Percentiles rank a stretch among this genome's conserved stretches.
phyloP scores from a whole-genome alignment of 2,888 invertebrate species.

The Leucozona laternaria region DNA sequence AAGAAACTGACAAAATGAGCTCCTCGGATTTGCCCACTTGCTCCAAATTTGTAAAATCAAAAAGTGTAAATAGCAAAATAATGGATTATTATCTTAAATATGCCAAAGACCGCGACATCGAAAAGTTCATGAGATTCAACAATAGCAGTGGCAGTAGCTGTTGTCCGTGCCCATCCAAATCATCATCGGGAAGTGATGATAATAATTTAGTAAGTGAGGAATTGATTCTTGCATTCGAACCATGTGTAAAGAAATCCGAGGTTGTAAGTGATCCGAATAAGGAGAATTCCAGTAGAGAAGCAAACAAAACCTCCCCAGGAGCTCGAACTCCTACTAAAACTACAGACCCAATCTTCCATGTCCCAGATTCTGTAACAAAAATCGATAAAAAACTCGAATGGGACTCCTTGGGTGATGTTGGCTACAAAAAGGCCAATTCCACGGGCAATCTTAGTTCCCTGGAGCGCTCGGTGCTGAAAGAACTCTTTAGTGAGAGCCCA shows the following conservation, averaged over 20 bases:
- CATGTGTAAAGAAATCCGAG: not conserved
- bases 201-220: constrained; percentile 29
- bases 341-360: not conserved
- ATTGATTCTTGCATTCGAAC: constrained; percentile 22
- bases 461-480: constrained; percentile 81
- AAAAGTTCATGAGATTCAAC: constrained; percentile 86
- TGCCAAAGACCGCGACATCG: constrained; percentile 87
- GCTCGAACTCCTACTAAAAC: not conserved
- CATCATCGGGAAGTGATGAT: constrained; percentile 46
- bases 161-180: constrained; percentile 55
- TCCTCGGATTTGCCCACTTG: constrained; percentile 22
- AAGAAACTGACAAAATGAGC: constrained; percentile 41
- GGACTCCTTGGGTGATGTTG: constrained; percentile 95
- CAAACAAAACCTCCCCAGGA: constrained; percentile 4
- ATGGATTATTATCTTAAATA: constrained; percentile 89
- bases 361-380: constrained; percentile 89
- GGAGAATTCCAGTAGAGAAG: constrained; percentile 24
- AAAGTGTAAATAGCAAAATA: constrained; percentile 80
- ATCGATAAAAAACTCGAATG: constrained; percentile 91
- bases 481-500: constrained; percentile 77
- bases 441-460: constrained; percentile 83
- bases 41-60: constrained; percentile 49
- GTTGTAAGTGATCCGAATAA: not conserved
- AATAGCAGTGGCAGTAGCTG: constrained; percentile 46
- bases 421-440: constrained; percentile 88